Percentiles rank a stretch among this genome's conserved stretches.
Conservation (phyloP, 2,888 invertebrate species). For the Andrena bucephala region DNA sequence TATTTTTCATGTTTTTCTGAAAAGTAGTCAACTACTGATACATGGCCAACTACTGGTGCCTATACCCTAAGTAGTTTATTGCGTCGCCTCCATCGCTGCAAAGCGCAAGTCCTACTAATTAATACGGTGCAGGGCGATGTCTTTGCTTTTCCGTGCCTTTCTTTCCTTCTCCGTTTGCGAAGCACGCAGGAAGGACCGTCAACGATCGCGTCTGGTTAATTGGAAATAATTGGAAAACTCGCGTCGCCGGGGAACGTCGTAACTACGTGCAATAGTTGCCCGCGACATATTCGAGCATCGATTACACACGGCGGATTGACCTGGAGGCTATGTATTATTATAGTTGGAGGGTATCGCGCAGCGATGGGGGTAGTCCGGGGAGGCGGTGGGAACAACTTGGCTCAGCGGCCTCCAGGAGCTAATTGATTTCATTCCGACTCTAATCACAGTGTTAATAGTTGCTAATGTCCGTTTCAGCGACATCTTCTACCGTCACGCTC, state of each 20-base stretch:
- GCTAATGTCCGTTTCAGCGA: not conserved
- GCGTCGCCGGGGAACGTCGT: not conserved
- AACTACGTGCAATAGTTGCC: not conserved
- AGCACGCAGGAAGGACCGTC: not conserved
- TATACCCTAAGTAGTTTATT: not conserved
- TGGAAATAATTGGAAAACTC: slow-evolving; percentile 26
- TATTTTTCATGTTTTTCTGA: too few species aligned
- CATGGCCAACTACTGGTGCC: too few species aligned
- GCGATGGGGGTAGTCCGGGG: too few species aligned
- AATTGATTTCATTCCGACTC: too few species aligned
- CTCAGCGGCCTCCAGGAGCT: too few species aligned
- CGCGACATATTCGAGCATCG: not conserved
- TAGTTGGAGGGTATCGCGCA: too few species aligned
- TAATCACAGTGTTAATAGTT: not conserved
- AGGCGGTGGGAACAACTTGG: too few species aligned
- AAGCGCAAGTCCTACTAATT: slow-evolving; percentile 16
- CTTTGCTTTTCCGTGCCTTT: not conserved
- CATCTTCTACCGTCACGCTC: too few species aligned
- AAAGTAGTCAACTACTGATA: too few species aligned
- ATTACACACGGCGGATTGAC: too few species aligned
- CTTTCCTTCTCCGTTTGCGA: not conserved
- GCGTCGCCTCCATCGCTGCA: not conserved
- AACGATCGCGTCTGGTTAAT: slow-evolving; percentile 8
- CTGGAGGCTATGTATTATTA: too few species aligned
- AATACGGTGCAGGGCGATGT: not conserved